Conservation (phyloP, 2,888 invertebrate genomes). For the Branchipolynoe longqiensis region DNA sequence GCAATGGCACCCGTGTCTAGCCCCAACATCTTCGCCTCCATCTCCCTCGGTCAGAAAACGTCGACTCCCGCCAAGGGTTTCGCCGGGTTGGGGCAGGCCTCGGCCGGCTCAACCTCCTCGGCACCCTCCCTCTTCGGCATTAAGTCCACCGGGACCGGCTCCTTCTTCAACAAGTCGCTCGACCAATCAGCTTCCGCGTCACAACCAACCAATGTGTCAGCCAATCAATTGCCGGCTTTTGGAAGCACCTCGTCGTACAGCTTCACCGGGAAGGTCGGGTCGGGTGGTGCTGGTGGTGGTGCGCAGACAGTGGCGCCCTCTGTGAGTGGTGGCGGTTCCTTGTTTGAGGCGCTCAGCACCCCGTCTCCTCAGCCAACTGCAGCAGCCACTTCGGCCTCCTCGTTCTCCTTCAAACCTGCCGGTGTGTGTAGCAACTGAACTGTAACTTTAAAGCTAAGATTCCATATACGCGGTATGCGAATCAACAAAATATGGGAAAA, state of each 20-base stretch:
- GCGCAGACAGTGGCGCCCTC: background rate
- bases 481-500: too few species aligned
- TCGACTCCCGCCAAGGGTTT: conserved; percentile 5
- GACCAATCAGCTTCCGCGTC: background rate
- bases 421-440: background rate
- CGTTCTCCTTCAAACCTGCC: conserved; percentile 47
- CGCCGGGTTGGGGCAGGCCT: background rate
- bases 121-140: background rate
- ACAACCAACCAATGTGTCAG: background rate
- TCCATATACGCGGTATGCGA: too few species aligned
- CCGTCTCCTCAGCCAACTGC: background rate
- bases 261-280: background rate
- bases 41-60: conserved; percentile 14
- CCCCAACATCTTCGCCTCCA: conserved; percentile 17
- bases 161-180: conserved; percentile 21
- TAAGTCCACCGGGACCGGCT: background rate
- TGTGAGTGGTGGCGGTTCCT: background rate
- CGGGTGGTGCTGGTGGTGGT: too few species aligned
- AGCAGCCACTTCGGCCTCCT: background rate
- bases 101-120: background rate
- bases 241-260: background rate
- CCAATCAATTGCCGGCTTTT: background rate
- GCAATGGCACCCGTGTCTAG: background rate
- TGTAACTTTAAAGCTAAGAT: too few species aligned
- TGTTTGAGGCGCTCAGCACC: background rate